A percentile compares a stretch with the other conserved stretches of the same genome.
phyloP scores from a whole-genome alignment of 2,797 vertebrate genomes.

The Diceros bicornis region DNA sequence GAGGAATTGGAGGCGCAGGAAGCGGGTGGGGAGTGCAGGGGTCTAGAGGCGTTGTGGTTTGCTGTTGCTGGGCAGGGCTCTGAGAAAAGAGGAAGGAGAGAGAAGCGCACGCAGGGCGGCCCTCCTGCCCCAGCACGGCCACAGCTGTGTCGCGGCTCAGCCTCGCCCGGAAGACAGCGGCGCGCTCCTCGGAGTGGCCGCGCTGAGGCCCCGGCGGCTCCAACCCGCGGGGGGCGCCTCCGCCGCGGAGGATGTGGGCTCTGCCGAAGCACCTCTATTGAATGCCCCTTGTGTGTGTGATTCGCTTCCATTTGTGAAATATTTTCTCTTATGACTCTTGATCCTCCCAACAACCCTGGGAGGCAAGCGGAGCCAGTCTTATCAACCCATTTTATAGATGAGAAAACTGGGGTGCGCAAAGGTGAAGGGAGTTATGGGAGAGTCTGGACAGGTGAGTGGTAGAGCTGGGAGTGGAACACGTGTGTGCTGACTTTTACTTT shows the following conservation, averaged over 20 bases:
- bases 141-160: not conserved
- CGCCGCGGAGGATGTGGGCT: not conserved
- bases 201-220: not conserved
- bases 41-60: not conserved
- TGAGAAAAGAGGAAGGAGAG: not conserved
- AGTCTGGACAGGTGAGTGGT: not conserved
- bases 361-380: not conserved
- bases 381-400: not conserved
- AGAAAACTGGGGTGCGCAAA: not conserved
- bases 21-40: not conserved
- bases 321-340: not conserved
- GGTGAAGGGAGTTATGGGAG: not conserved
- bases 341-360: not conserved
- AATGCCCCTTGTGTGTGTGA: not conserved
- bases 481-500: not conserved
- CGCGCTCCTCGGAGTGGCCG: not conserved
- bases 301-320: not conserved
- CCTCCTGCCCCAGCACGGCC: fast-evolving
- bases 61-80: not conserved
- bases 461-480: not conserved
- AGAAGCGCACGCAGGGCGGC: not conserved
- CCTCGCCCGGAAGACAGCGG: not conserved
- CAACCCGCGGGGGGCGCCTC: fast-evolving
- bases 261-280: not conserved
- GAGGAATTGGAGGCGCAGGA: slow-evolving; percentile 6